A percentile compares a stretch with the other conserved stretches of the same genome.
Conservation (phyloP, 2,888 invertebrate genomes). For the Leucophora obtusa region DNA sequence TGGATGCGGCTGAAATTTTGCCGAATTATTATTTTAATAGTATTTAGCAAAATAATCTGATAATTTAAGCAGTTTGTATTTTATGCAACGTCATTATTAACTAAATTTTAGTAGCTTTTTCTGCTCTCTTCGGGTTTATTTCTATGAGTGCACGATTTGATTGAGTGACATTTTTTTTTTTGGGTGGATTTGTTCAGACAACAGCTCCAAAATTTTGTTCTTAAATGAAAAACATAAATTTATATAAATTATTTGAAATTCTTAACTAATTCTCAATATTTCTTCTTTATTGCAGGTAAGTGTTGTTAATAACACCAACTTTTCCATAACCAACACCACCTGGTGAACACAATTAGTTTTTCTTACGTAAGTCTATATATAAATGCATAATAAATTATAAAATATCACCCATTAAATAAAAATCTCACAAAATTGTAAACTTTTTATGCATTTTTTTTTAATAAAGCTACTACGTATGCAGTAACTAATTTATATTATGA, state of each 20-base stretch:
- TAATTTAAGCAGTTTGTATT: too few relatives aligned
- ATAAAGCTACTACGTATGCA: too few relatives aligned
- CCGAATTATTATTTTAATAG: too few relatives aligned
- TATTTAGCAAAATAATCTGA: too few relatives aligned
- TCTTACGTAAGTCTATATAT: constrained; percentile 36
- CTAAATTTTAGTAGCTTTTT: too few relatives aligned
- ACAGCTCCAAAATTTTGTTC: too few relatives aligned
- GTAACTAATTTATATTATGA: neutral
- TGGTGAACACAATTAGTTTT: constrained; percentile 55
- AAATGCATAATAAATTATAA: constrained; percentile 60
- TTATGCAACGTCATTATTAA: too few relatives aligned
- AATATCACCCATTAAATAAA: constrained; percentile 61
- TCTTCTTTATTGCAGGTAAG: constrained; percentile 57
- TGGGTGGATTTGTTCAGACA: too few relatives aligned
- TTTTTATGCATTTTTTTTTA: neutral
- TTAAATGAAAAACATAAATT: constrained; percentile 8
- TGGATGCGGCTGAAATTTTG: too few relatives aligned
- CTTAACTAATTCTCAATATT: constrained; percentile 21
- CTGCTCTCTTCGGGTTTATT: too few relatives aligned
- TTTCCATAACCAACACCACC: constrained; percentile 45
- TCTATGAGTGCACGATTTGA: too few relatives aligned
- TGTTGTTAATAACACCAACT: constrained; percentile 51
- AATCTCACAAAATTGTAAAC: constrained; percentile 40
- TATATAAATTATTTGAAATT: constrained; percentile 17
- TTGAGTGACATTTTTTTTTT: too few relatives aligned